phyloP scores from a whole-genome alignment of 1,140 invertebrate species.

The Pseudomyrmex concolor region DNA sequence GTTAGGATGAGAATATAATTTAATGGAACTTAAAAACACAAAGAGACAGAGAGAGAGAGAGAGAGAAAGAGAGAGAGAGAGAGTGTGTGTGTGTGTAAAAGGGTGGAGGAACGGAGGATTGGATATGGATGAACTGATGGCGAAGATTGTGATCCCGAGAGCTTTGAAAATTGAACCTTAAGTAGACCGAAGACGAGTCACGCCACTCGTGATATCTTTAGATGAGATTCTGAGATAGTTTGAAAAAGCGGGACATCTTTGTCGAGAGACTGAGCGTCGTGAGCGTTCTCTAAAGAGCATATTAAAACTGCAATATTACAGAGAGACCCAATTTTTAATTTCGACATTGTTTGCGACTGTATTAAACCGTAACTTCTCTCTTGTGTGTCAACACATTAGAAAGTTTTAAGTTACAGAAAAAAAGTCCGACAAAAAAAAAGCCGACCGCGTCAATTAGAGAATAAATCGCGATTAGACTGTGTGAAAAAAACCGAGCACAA shows the following conservation, averaged over 20 bases:
- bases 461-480: too few species aligned
- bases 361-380: neutral
- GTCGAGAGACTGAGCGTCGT: neutral
- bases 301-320: conserved; percentile 35
- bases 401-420: too few species aligned
- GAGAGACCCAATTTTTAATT: conserved; percentile 33
- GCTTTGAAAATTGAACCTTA: conserved; percentile 72
- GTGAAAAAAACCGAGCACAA: too few species aligned
- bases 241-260: conserved; percentile 10
- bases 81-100: too few species aligned
- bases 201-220: conserved; percentile 42
- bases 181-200: conserved; percentile 47
- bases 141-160: conserved; percentile 45
- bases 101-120: neutral
- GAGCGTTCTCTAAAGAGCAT: neutral
- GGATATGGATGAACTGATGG: conserved; percentile 64
- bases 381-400: neutral
- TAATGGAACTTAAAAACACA: neutral
- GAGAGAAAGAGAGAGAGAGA: too few species aligned
- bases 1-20: conserved; percentile 22
- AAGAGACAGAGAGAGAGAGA: too few species aligned
- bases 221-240: conserved; percentile 48
- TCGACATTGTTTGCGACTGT: neutral
- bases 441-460: neutral
- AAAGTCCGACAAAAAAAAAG: too few species aligned